phyloP scores from a whole-genome alignment of 2,113 vertebrate genomes.

The Panurus biarmicus region DNA sequence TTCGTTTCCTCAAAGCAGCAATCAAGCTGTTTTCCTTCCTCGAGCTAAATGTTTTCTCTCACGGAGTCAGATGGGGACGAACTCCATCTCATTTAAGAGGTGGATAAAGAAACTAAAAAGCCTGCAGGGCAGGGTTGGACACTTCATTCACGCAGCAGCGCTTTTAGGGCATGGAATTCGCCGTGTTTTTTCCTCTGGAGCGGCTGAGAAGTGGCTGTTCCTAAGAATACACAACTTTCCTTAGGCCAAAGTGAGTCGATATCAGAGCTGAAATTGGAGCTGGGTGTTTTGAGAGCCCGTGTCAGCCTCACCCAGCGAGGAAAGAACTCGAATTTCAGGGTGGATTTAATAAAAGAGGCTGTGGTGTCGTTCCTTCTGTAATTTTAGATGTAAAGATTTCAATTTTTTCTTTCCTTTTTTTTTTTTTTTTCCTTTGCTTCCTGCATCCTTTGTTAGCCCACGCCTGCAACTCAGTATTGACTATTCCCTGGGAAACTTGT shows the following conservation, averaged over 20 bases:
- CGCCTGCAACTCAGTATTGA: background rate
- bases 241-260: background rate
- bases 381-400: background rate
- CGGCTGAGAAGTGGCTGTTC: background rate
- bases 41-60: background rate
- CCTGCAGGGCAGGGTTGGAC: no score
- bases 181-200: background rate
- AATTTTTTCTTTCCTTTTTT: background rate
- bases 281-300: background rate
- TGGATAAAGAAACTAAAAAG: background rate
- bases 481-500: background rate
- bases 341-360: slow-evolving; percentile 2
- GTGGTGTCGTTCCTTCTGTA: background rate
- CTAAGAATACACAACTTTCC: background rate
- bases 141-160: background rate
- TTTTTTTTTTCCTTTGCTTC: background rate
- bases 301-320: background rate
- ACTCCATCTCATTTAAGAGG: background rate
- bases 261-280: background rate
- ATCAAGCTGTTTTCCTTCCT: background rate
- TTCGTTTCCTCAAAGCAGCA: background rate
- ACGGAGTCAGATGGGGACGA: background rate
- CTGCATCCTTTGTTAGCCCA: background rate
- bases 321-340: background rate
- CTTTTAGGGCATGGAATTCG: background rate